These are phyloP conservation scores for Melanostigma gelatinosum DNA, from an alignment of 2,113 vertebrate species.

Conservation along the genomic window DNA sequence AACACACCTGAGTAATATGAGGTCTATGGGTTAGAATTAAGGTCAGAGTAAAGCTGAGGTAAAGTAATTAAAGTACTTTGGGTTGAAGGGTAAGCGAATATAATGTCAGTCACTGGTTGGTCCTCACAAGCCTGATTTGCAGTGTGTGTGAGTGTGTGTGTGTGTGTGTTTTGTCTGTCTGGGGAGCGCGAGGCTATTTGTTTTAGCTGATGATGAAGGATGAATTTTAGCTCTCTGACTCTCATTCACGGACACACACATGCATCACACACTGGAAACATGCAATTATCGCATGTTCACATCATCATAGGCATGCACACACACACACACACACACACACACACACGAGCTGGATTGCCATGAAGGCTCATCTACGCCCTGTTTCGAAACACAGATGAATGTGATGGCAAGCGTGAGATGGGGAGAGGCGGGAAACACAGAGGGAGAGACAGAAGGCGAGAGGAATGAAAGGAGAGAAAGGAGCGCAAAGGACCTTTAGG, in stretches of 20 bases:
- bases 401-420: not conserved
- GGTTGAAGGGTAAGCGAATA: constrained; percentile 17
- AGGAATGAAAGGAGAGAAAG: not conserved
- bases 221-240: constrained; percentile 70
- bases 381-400: not conserved
- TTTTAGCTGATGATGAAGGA: constrained; percentile 80
- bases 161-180: constrained; percentile 37
- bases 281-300: constrained; percentile 1
- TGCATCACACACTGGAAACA: constrained; percentile 1
- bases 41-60: not conserved
- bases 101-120: constrained; percentile 10
- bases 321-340: not conserved
- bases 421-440: not conserved
- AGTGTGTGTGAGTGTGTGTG: constrained; percentile 31
- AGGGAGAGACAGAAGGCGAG: not conserved
- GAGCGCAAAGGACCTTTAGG: not conserved
- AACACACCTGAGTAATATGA: constrained; percentile 6
- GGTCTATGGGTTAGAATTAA: not conserved
- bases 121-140: constrained; percentile 30
- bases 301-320: constrained; percentile 2
- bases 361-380: constrained; percentile 21
- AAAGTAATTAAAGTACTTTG: constrained; percentile 14
- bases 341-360: not conserved
- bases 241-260: constrained; percentile 18
- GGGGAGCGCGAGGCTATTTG: constrained; percentile 70